Conservation (phyloP, 2,113 vertebrate genomes). For the Grammomys surdaster region DNA sequence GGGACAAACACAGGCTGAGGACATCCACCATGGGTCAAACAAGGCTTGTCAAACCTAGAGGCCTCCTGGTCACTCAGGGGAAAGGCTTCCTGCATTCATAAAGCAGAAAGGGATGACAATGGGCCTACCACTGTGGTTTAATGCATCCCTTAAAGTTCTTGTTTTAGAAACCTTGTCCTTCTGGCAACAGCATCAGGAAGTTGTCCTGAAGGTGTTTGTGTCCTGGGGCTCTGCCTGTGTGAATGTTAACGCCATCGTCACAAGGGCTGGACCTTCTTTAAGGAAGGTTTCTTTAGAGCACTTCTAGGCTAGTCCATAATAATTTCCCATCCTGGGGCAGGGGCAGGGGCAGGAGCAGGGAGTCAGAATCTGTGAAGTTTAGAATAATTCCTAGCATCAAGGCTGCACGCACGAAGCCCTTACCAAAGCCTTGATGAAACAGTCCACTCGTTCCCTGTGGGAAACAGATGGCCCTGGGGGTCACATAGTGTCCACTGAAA, state of each 20-base stretch:
- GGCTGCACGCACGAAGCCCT: not conserved
- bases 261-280: too few relatives aligned
- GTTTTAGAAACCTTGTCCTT: not conserved
- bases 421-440: not conserved
- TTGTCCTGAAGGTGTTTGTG: not conserved
- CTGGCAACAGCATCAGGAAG: not conserved
- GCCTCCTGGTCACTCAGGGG: too few relatives aligned
- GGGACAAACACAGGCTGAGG: not conserved
- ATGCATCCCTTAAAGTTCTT: not conserved
- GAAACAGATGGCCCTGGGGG: not conserved
- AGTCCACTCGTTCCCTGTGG: not conserved
- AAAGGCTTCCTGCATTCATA: not conserved
- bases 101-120: not conserved
- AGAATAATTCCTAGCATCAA: not conserved
- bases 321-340: not conserved
- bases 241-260: rapidly evolving
- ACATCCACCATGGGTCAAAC: not conserved
- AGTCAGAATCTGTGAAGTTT: not conserved
- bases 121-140: not conserved
- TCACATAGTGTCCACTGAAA: not conserved
- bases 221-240: not conserved
- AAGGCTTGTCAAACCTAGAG: not conserved
- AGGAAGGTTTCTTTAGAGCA: not conserved
- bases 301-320: not conserved
- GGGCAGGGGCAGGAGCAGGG: not conserved